These are phyloP conservation scores for Glomeris marginata DNA, from an alignment of 2,888 invertebrate species.

Conservation along the genomic window DNA sequence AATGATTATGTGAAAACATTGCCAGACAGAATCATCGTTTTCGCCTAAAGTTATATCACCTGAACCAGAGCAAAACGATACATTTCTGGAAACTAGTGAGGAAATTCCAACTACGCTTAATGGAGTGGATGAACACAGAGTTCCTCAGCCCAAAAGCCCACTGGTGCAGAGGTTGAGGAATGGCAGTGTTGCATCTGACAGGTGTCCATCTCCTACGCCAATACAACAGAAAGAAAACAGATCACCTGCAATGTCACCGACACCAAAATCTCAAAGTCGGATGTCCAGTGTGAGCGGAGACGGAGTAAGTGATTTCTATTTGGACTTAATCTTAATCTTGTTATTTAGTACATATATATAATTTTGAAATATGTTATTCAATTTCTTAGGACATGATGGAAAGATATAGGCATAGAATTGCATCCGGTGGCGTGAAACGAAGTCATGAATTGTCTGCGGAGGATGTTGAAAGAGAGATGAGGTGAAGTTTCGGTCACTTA, in stretches of 20 bases:
- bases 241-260: slow-evolving; percentile 11
- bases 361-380: too few species aligned
- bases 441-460: slow-evolving; percentile 15
- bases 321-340: too few species aligned
- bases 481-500: slow-evolving; percentile 7
- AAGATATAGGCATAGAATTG: slow-evolving; percentile 11
- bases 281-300: slow-evolving; percentile 11
- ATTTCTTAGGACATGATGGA: slow-evolving; percentile 11
- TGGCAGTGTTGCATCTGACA: slow-evolving; percentile 12
- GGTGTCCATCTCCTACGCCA: slow-evolving; percentile 12
- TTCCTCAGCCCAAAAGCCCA: slow-evolving; percentile 12
- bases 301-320: slow-evolving; percentile 1
- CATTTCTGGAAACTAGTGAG: too few species aligned
- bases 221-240: not conserved
- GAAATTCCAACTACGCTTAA: too few species aligned
- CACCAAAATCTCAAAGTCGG: slow-evolving; percentile 8
- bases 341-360: too few species aligned
- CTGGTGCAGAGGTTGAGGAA: slow-evolving; percentile 10
- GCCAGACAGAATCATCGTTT: too few species aligned
- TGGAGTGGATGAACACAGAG: too few species aligned
- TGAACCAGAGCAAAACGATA: too few species aligned
- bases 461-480: slow-evolving; percentile 18
- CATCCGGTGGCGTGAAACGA: slow-evolving; percentile 16
- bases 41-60: too few species aligned
- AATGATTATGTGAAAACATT: too few species aligned